A percentile compares a stretch with the other conserved stretches of the same genome.
These are phyloP conservation scores for Volucella inflata DNA, from an alignment of 2,888 invertebrate genomes.

Conservation along the genomic window DNA sequence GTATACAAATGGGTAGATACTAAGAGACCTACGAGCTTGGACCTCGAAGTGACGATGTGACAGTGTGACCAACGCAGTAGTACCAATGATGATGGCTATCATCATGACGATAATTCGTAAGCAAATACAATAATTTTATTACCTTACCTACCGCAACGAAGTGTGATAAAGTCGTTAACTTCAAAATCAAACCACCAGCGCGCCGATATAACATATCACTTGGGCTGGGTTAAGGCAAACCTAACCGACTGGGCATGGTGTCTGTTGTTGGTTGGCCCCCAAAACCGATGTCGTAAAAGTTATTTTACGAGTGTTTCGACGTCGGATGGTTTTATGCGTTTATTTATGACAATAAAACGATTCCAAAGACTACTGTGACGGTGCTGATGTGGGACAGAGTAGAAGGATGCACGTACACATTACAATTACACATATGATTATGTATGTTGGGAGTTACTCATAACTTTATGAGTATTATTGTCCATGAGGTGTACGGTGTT, in stretches of 20 bases:
- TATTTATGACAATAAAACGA: slow-evolving; percentile 52
- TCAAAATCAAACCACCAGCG: slow-evolving; percentile 43
- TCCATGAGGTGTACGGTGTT: background rate
- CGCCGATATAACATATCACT: slow-evolving; percentile 10
- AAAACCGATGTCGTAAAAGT: slow-evolving; percentile 41
- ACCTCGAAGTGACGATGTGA: background rate
- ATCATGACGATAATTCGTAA: slow-evolving; percentile 60
- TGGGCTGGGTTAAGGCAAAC: background rate
- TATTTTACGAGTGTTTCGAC: slow-evolving; percentile 48
- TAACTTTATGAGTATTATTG: background rate
- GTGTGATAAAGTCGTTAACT: slow-evolving; percentile 73
- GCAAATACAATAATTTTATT: slow-evolving; percentile 69
- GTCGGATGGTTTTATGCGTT: slow-evolving; percentile 27
- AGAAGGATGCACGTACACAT: background rate
- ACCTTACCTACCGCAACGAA: slow-evolving; percentile 74
- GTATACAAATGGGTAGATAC: background rate
- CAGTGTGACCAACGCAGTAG: slow-evolving; percentile 26
- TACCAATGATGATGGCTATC: slow-evolving; percentile 57
- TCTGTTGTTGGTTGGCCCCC: slow-evolving; percentile 20
- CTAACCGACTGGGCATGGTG: slow-evolving; percentile 13
- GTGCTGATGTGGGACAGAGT: slow-evolving; percentile 23
- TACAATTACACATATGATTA: slow-evolving; percentile 1
- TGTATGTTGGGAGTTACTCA: background rate
- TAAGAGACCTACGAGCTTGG: background rate
- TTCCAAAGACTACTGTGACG: slow-evolving; percentile 8